Conservation (phyloP, 2,113 vertebrate species). For the Synchiropus splendidus region DNA sequence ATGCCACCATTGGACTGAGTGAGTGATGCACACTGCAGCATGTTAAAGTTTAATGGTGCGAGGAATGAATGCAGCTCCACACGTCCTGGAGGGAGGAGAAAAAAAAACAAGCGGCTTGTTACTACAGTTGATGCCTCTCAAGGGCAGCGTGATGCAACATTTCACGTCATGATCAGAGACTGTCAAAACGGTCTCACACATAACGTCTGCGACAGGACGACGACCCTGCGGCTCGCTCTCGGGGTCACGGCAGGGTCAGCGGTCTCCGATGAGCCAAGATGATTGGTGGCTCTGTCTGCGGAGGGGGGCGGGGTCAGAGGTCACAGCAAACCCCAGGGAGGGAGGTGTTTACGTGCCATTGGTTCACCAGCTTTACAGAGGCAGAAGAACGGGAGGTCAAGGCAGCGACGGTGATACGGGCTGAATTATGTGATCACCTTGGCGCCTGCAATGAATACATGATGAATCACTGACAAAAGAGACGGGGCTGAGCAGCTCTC, state of each 20-base stretch:
- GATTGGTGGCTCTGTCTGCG: conserved; percentile 49
- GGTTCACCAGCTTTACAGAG: conserved; percentile 51
- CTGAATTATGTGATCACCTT: no score
- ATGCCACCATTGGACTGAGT: conserved; percentile 1
- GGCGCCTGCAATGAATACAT: no score
- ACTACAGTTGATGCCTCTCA: conserved; percentile 4
- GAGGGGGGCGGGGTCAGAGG: conserved; percentile 48
- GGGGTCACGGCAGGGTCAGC: conserved; percentile 42
- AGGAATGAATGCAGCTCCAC: conserved; percentile 5
- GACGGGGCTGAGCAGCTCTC: no score
- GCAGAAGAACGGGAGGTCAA: conserved; percentile 26
- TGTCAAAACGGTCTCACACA: no score
- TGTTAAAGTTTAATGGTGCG: conserved; percentile 24
- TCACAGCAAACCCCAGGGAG: conserved; percentile 30
- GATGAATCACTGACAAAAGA: no score
- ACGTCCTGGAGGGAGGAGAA: conserved; percentile 8
- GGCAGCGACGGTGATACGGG: no score
- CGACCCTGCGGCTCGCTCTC: conserved; percentile 22
- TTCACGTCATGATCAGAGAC: conserved; percentile 18
- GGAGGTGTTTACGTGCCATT: conserved; percentile 54
- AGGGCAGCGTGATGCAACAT: conserved; percentile 9
- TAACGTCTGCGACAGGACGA: no score
- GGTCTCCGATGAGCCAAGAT: conserved; percentile 54
- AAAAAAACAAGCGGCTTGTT: conserved; percentile 14
- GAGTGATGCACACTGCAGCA: conserved; percentile 18